Conservation (phyloP, 2,888 invertebrate species). For the Brenthis daphne region DNA sequence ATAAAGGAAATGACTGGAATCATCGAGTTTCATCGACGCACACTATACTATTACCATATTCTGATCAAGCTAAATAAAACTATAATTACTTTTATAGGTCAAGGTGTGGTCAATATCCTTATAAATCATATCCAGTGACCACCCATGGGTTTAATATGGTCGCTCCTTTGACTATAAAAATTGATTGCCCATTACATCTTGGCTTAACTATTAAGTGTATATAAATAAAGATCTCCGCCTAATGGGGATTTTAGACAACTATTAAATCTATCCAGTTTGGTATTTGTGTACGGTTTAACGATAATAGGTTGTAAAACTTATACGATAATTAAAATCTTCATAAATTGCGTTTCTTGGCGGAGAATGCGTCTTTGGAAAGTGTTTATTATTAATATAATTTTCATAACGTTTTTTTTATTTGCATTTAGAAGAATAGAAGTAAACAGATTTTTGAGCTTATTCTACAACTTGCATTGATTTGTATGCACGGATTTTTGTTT, state of each 20-base stretch:
- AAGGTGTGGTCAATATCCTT: constrained; percentile 26
- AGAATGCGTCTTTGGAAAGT: not conserved
- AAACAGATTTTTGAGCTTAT: too few species aligned
- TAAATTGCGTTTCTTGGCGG: not conserved
- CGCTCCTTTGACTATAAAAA: constrained; percentile 63
- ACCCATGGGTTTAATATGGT: constrained; percentile 62
- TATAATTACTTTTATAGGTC: constrained; percentile 25
- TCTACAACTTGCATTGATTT: too few species aligned
- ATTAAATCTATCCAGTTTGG: constrained; percentile 49
- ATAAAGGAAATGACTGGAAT: too few species aligned
- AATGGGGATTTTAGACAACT: constrained; percentile 44
- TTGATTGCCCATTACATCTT: constrained; percentile 56
- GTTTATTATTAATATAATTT: not conserved
- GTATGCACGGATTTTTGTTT: too few species aligned
- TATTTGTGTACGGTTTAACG: constrained; percentile 46
- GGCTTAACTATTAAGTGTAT: constrained; percentile 37
- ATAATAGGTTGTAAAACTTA: constrained; percentile 23
- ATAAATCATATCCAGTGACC: constrained; percentile 46
- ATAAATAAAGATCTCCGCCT: constrained; percentile 44
- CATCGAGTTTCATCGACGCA: too few species aligned
- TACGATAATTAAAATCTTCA: constrained; percentile 7
- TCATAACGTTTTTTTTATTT: not conserved
- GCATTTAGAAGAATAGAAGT: too few species aligned
- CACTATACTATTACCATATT: too few species aligned
- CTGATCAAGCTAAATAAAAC: not conserved